Evolutionary conservation across 2,797 vertebrate genomes (phyloP).

Genomic region (Clarias fuscus): DNA sequence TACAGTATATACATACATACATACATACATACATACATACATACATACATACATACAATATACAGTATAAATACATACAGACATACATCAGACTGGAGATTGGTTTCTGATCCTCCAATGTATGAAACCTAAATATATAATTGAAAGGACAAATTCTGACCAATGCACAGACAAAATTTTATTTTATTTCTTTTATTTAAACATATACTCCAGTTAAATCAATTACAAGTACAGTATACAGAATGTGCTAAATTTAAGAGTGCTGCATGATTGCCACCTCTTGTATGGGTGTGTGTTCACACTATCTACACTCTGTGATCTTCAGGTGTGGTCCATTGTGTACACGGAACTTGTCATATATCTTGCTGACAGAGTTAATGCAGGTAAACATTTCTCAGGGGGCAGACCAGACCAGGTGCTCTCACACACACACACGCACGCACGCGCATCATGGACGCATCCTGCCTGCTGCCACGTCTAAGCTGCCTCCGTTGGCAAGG

Average conservation of each 20-base stretch:
- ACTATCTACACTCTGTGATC: too few relatives aligned
- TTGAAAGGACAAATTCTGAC: too few relatives aligned
- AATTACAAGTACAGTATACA: neutral
- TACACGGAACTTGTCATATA: neutral
- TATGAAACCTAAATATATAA: too few relatives aligned
- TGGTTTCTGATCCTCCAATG: too few relatives aligned
- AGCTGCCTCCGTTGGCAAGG: conserved; percentile 47
- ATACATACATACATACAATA: too few relatives aligned
- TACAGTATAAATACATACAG: too few relatives aligned
- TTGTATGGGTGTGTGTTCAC: neutral
- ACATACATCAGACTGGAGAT: too few relatives aligned
- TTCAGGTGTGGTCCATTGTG: neutral
- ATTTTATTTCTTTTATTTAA: too few relatives aligned
- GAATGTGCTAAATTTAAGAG: neutral
- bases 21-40: too few relatives aligned
- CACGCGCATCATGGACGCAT: conserved; percentile 38
- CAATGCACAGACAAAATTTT: too few relatives aligned
- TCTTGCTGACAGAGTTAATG: neutral
- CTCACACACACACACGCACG: neutral
- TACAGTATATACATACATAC: too few relatives aligned
- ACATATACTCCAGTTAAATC: neutral
- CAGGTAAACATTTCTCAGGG: neutral
- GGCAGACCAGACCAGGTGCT: conserved; percentile 2
- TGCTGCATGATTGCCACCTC: neutral
- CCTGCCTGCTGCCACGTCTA: conserved; percentile 78